Percentiles rank a stretch among this genome's conserved stretches.
These are phyloP conservation scores for Micrastur ruficollis DNA, from an alignment of 2,797 vertebrate species.

Conservation along the genomic window DNA sequence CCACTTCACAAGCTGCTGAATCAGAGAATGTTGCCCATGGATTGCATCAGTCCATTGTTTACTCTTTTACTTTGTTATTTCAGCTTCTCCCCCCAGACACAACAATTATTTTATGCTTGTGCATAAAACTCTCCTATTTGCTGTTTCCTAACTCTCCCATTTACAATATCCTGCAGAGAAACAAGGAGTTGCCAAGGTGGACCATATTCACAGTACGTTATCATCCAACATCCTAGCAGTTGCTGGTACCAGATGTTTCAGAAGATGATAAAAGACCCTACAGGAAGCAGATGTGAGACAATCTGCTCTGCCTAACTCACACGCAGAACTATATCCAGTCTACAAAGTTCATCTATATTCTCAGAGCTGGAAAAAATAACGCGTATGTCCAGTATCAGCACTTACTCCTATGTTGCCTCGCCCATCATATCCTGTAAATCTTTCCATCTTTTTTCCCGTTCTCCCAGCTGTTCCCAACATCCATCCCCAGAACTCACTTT, in stretches of 20 bases:
- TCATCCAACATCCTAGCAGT: background rate
- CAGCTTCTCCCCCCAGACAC: background rate
- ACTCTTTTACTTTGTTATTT: background rate
- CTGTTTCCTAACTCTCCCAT: background rate
- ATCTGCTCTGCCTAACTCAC: background rate
- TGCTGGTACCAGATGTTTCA: constrained; percentile 9
- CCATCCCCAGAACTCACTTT: background rate
- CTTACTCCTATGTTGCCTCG: background rate
- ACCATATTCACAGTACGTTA: background rate
- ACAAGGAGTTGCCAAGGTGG: background rate
- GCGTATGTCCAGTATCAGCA: background rate
- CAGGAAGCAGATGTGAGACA: constrained; percentile 11
- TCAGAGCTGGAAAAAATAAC: background rate
- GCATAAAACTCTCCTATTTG: too few relatives aligned
- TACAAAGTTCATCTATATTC: background rate
- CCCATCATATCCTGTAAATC: background rate
- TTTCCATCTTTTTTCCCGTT: background rate
- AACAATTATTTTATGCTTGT: background rate
- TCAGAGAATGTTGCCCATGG: background rate
- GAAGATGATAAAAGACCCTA: background rate
- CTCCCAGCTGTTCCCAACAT: background rate
- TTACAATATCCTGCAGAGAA: background rate
- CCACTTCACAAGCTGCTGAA: constrained; percentile 20
- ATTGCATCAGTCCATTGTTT: background rate
- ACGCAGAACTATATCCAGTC: background rate